Evolutionary conservation across 2,113 vertebrate species (phyloP).

Genomic region (Crotalus tigris): DNA sequence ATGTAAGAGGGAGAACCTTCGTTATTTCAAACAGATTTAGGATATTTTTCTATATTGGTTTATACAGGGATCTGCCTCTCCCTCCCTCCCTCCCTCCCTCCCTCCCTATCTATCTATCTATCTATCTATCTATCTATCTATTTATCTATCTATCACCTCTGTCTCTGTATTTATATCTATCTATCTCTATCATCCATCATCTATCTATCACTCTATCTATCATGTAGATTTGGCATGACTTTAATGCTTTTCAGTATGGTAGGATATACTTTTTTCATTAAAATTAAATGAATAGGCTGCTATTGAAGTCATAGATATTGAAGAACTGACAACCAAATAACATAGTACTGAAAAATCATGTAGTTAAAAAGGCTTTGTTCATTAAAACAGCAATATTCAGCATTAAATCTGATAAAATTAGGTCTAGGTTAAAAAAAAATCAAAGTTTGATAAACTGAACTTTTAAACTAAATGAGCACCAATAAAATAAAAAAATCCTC

Average conservation of each 20-base stretch:
- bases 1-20: background rate
- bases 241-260: background rate
- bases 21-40: background rate
- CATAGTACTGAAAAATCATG: background rate
- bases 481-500: constrained; percentile 36
- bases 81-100: no score
- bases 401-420: constrained; percentile 31
- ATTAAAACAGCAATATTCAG: background rate
- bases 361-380: background rate
- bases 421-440: constrained; percentile 38
- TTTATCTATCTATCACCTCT: background rate
- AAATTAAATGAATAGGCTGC: background rate
- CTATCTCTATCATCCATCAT: background rate
- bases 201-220: background rate
- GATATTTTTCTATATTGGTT: background rate
- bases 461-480: constrained; percentile 54
- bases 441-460: constrained; percentile 54
- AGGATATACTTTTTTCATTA: background rate
- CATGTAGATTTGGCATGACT: background rate
- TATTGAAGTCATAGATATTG: background rate
- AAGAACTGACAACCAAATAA: background rate
- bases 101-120: no score
- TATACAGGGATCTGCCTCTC: background rate
- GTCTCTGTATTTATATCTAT: background rate
- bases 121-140: no score